These are phyloP conservation scores for Odontophorus gujanensis DNA, from an alignment of 2,113 vertebrate species.

Conservation along the genomic window DNA sequence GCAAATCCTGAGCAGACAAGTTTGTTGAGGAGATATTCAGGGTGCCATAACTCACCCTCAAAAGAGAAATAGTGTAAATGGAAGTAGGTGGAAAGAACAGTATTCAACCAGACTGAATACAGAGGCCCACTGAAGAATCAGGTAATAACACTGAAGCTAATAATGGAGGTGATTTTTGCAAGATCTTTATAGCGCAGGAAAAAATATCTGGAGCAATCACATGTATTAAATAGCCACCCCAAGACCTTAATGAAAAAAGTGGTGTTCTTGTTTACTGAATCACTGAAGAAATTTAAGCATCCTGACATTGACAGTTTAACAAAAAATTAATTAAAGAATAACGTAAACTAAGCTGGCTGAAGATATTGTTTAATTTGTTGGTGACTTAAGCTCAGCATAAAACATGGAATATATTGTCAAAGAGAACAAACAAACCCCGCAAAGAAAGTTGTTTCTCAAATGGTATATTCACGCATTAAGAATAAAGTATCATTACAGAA, in stretches of 20 bases:
- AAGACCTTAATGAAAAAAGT: neutral
- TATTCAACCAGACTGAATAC: neutral
- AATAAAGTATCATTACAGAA: neutral
- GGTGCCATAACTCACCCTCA: neutral
- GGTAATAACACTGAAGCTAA: neutral
- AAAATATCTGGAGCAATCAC: neutral
- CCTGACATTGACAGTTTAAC: neutral
- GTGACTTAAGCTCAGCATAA: neutral
- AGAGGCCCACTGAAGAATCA: neutral
- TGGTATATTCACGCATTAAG: neutral
- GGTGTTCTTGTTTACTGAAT: neutral
- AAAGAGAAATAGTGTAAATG: neutral
- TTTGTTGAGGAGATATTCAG: neutral
- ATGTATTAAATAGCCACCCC: neutral
- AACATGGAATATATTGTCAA: neutral
- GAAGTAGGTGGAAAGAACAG: neutral
- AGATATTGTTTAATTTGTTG: conserved; percentile 39
- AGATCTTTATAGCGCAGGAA: neutral
- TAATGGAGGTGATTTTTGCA: neutral
- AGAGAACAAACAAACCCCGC: conserved; percentile 1
- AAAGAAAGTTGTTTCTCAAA: neutral
- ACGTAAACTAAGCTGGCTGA: neutral
- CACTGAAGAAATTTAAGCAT: conserved; percentile 21
- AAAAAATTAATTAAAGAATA: fast-evolving
- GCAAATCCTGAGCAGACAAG: neutral